Base-by-base conservation (phyloP, 2,888 invertebrate species). In the Sturmia bella region DNA sequence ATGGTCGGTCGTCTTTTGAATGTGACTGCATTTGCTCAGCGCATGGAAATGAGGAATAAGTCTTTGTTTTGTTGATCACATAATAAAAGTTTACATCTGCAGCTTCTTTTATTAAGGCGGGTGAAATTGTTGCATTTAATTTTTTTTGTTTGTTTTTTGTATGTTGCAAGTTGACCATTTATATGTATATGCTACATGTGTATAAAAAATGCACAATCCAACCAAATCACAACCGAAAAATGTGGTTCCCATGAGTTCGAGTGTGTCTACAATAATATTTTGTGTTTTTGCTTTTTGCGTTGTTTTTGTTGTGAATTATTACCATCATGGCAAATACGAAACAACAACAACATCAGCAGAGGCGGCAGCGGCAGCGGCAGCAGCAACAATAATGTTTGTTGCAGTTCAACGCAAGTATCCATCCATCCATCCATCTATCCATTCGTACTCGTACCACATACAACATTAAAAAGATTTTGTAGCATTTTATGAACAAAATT, bases 241-340 rank as follows among this genome's bases (percentile, higher is more conserved):
- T 64, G 88, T 88, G 90, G 90, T 89, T 89, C 89, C 89, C 89
- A 89, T 89, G 90, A 89, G 87, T 56, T 69, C 69, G 72, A 73
- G 50, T 88, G 88, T 88, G 88, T 88, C 87, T 89, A 86, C 88
- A 87, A 89, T 88, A 87, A 87, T 39, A 32, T 66, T 61, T 56
- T 52, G 37, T 75, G n/a, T 50, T n/a, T n/a, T n/a, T 73, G 32
- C 32, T 32, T 32, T 3, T 66, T 39, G 41, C 48, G 61, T 57
- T 74, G 43, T 76, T 61, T 24, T 75, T 80, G 56, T 69, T 78
- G 77, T 82, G 90, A 90, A 89, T 90, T 91, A 91, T 90, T 89
- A 87, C 91, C 89, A 89, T 89, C 88, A 91, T 92, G 77, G 69
- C 54, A 80, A 80, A 72, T 74, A 79, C 74, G 37, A 69, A 73